Percentiles rank a stretch among this genome's conserved stretches.
These are phyloP conservation scores for Megaceryle torquata DNA, from an alignment of 2,113 vertebrate genomes.

Conservation along the genomic window DNA sequence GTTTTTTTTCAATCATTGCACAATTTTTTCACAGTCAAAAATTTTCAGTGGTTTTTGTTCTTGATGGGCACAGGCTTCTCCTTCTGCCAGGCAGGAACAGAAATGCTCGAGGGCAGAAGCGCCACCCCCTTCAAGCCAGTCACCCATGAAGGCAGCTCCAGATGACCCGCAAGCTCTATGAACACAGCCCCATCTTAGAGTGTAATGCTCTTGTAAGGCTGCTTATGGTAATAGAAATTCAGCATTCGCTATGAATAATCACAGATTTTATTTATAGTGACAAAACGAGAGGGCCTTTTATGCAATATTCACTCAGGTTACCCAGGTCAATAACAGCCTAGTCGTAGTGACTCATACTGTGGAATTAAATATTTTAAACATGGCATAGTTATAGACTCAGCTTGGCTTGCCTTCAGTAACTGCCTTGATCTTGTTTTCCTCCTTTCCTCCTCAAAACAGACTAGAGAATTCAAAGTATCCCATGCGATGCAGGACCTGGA, in stretches of 20 bases:
- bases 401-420: constrained; percentile 10
- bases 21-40: background rate
- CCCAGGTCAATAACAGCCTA: constrained; percentile 61
- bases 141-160: background rate
- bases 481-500: background rate
- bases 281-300: constrained; percentile 60
- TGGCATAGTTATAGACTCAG: constrained; percentile 1
- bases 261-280: constrained; percentile 57
- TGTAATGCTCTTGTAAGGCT: background rate
- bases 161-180: background rate
- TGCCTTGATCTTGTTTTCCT: constrained; percentile 40
- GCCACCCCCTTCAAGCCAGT: background rate
- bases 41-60: background rate
- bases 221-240: constrained; percentile 28
- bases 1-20: background rate
- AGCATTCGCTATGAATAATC: constrained; percentile 27
- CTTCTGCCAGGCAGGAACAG: background rate
- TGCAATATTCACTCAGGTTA: constrained; percentile 63
- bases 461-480: constrained; percentile 1
- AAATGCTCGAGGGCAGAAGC: background rate
- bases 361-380: constrained; percentile 61
- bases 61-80: background rate
- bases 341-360: constrained; percentile 41
- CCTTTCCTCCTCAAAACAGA: background rate
- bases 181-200: background rate